A percentile compares a stretch with the other conserved stretches of the same genome.
Evolutionary conservation across 2,888 invertebrate genomes (phyloP).

Genomic region (Leptodirus hochenwartii): DNA sequence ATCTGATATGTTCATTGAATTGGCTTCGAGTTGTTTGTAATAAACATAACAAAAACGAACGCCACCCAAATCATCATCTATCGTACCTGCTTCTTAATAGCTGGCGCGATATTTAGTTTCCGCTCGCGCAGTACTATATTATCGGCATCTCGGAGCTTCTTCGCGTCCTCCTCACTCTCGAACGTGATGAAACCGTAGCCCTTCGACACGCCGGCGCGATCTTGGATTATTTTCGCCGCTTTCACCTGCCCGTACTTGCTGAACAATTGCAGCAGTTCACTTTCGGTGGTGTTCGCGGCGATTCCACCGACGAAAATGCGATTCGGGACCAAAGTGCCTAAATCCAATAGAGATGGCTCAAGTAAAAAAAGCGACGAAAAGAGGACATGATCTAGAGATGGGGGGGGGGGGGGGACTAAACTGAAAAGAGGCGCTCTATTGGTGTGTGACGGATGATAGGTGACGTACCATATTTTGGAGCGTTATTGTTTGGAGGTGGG

Average conservation of each 20-base stretch:
- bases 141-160: constrained; percentile 52
- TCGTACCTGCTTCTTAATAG: constrained; percentile 64
- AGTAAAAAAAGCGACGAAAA: too few relatives aligned
- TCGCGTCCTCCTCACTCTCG: constrained; percentile 75
- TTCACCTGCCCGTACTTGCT: constrained; percentile 78
- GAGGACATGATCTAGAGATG: too few relatives aligned
- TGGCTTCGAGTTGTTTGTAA: too few relatives aligned
- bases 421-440: too few relatives aligned
- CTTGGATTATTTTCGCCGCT: constrained; percentile 87
- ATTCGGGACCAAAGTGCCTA: constrained; percentile 78
- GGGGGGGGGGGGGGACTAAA: too few relatives aligned
- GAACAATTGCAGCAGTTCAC: constrained; percentile 80
- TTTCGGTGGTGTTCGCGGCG: constrained; percentile 81
- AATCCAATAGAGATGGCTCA: neutral
- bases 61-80: neutral
- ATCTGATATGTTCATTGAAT: too few relatives aligned
- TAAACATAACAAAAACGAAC: neutral
- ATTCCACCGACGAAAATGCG: constrained; percentile 95
- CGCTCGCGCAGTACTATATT: constrained; percentile 61
- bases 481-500: constrained; percentile 27
- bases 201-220: constrained; percentile 87
- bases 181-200: constrained; percentile 78
- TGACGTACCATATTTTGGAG: constrained; percentile 32
- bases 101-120: constrained; percentile 72
- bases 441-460: too few relatives aligned